phyloP scores from a whole-genome alignment of 2,113 vertebrate species.

The Osmerus mordax region DNA sequence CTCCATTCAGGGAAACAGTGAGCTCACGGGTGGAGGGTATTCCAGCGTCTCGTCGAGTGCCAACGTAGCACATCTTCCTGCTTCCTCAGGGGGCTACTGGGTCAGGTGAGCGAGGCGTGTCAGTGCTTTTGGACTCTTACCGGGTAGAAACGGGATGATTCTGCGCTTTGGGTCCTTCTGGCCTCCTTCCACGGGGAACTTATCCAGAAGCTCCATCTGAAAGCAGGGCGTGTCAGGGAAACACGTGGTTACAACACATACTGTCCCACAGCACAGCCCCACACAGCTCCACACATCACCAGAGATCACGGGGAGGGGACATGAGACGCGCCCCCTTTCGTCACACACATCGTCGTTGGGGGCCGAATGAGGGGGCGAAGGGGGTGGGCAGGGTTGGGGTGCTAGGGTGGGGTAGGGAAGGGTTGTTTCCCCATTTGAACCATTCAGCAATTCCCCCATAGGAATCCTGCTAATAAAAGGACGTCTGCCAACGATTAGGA shows the following conservation, averaged over 20 bases:
- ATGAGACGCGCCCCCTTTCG: no score
- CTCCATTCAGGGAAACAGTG: constrained; percentile 26
- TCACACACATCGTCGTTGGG: no score
- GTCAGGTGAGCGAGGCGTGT: neutral
- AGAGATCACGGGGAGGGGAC: neutral
- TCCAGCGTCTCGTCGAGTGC: neutral
- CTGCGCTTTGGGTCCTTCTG: constrained; percentile 98
- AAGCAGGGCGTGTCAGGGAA: constrained; percentile 26
- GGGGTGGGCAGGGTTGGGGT: constrained; percentile 8
- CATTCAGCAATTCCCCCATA: constrained; percentile 59
- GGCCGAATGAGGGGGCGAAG: no score
- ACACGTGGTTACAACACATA: constrained; percentile 14
- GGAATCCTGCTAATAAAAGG: constrained; percentile 51
- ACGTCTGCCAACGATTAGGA: constrained; percentile 57
- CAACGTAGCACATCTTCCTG: no score
- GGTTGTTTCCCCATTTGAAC: constrained; percentile 34
- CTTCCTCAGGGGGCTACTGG: no score
- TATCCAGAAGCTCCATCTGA: constrained; percentile 99
- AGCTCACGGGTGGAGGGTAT: constrained; percentile 5
- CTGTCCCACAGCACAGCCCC: neutral
- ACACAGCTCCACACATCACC: neutral
- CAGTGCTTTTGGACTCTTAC: constrained; percentile 60
- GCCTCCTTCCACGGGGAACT: constrained; percentile 97
- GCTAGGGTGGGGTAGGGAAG: constrained; percentile 12
- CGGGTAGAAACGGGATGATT: constrained; percentile 97